Conservation (phyloP, 35 echinoderm and acorn worm genomes). For the Patiria miniata region DNA sequence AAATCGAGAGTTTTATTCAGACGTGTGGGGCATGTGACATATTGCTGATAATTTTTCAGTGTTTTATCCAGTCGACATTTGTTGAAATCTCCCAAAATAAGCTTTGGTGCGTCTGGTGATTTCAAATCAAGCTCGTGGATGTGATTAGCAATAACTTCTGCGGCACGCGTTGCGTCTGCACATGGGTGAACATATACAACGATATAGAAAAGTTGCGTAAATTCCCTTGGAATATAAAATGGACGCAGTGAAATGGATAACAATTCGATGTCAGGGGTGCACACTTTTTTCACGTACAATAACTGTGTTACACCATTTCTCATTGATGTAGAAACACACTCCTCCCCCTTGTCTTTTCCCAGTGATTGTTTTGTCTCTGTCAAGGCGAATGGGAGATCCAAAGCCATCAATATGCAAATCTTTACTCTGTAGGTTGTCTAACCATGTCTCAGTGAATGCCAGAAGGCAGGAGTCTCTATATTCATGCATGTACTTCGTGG, state of each 20-base stretch:
- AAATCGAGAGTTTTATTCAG: slow-evolving; percentile 33
- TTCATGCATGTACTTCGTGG: slow-evolving; percentile 50
- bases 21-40: slow-evolving; percentile 27
- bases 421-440: slow-evolving; percentile 36
- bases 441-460: slow-evolving; percentile 67
- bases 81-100: slow-evolving; percentile 18
- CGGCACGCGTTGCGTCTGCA: slow-evolving; percentile 32
- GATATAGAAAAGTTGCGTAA: slow-evolving; percentile 51
- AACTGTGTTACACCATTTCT: slow-evolving; percentile 60
- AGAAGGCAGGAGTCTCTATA: slow-evolving; percentile 48
- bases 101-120: background rate
- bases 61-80: slow-evolving; percentile 36
- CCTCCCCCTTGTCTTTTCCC: slow-evolving; percentile 53
- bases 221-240: slow-evolving; percentile 70
- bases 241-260: slow-evolving; percentile 40
- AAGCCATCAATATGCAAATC: slow-evolving; percentile 10
- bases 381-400: slow-evolving; percentile 34
- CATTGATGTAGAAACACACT: slow-evolving; percentile 59
- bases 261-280: slow-evolving; percentile 64
- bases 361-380: slow-evolving; percentile 44
- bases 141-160: slow-evolving; percentile 31
- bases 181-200: slow-evolving; percentile 60
- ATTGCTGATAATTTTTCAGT: slow-evolving; percentile 47
- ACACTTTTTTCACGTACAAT: slow-evolving; percentile 32
- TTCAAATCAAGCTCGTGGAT: slow-evolving; percentile 30